A percentile compares a stretch with the other conserved stretches of the same genome.
phyloP scores from a whole-genome alignment of 2,888 invertebrate species.

The Pristionchus mayeri region DNA sequence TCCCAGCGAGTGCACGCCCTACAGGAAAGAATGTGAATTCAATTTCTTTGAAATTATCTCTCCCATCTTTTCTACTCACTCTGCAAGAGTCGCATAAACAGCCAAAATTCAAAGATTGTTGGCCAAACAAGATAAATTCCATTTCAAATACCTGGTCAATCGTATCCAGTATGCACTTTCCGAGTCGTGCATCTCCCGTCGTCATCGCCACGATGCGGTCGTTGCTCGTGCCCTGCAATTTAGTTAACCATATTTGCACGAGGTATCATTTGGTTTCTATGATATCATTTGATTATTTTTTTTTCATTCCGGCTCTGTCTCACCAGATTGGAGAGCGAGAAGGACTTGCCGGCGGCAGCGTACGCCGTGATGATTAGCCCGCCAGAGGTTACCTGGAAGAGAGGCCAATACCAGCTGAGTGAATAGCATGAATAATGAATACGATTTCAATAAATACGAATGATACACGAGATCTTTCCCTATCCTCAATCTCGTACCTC shows the following conservation, averaged over 20 bases:
- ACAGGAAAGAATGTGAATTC: background rate
- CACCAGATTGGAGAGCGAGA: background rate
- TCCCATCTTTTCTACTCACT: background rate
- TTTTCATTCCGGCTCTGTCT: too few relatives aligned
- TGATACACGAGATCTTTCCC: too few relatives aligned
- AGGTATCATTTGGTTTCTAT: too few relatives aligned
- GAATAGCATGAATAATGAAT: too few relatives aligned
- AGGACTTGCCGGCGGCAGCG: background rate
- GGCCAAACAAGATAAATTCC: background rate
- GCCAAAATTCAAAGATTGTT: background rate
- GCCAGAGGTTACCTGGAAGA: conserved; percentile 9
- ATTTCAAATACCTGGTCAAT: conserved; percentile 46
- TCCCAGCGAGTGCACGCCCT: conserved; percentile 1
- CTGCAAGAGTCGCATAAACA: background rate
- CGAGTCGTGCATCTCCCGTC: conserved; percentile 52
- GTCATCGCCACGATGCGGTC: conserved; percentile 48
- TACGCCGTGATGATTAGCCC: conserved; percentile 37
- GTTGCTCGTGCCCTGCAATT: conserved; percentile 28
- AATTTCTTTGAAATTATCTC: background rate
- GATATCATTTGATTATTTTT: too few relatives aligned
- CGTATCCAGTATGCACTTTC: conserved; percentile 47
- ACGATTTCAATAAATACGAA: too few relatives aligned
- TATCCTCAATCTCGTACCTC: conserved; percentile 32
- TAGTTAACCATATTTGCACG: too few relatives aligned
- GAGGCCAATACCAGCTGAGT: too few relatives aligned